Base-by-base conservation (phyloP, 2,888 invertebrate species). In the Gymnoscelis rufifasciata region DNA sequence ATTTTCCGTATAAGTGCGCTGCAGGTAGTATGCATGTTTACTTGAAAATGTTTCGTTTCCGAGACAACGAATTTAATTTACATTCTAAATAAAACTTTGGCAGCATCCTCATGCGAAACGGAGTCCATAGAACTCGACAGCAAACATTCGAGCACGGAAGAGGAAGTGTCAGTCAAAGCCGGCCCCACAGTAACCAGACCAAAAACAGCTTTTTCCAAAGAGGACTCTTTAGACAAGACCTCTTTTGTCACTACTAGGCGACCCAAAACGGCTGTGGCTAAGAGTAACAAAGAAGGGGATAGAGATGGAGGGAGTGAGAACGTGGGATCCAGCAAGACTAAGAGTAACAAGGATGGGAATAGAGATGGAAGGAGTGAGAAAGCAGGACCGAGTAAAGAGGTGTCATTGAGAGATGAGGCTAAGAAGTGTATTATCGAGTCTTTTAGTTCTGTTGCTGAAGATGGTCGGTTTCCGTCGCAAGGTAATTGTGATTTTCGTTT, bases 381-480 rank as follows among this genome's bases (percentile, higher is more conserved):
- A 39, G 43, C 33, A n/a, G 45, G 38, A 7, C 23, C 49, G 5
- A 45, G 45, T 27, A 40, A 36, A n/a, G 40, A 28, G 37, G 67
- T 67, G 1, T 50, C 53, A 0, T 57, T 72, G 62, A 63, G 68
- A 1, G 60, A 59, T 7, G 72, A 78, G 47, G 83, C 83, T 1
- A 83, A 75, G 54, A 62, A 57, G 33, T 69, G 74, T 4, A 86
- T 87, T 5, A 84, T 84, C 10, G 62, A 68, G 26, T 71, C 80
- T 0, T 78, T 87, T 7, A 86, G 82, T 51, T 86, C 86, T 0
- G 38, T 50, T 5, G 19, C 19, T 12, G 80, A 73, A 45, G 75
- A 77, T 23, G 86, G 74, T 0, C 68, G 86, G 28, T 87, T 71
- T 51, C 87, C 86, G n/a, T 87, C 87, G 2, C 80, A 81, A 78